Percentiles rank a stretch among this genome's conserved stretches.
phyloP scores from a whole-genome alignment of 1,140 invertebrate genomes.

The Mesaphorura yosii region DNA sequence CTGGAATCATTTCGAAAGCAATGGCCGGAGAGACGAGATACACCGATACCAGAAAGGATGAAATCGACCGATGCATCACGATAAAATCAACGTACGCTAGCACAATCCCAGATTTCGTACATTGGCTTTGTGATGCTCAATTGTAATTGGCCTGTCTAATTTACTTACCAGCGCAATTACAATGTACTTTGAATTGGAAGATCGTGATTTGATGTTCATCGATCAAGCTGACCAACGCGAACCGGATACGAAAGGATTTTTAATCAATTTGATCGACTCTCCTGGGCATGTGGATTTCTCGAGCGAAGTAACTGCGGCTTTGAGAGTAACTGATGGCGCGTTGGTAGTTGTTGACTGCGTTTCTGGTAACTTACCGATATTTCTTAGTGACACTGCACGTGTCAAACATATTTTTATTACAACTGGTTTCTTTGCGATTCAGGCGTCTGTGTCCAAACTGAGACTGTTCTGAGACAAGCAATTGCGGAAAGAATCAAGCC shows the following conservation, averaged over 20 bases:
- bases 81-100: constrained; percentile 97
- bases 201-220: constrained; percentile 83
- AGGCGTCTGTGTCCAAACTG: constrained; percentile 99
- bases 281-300: constrained; percentile 99
- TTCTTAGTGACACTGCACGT: too few species aligned
- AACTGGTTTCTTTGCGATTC: too few species aligned
- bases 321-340: constrained; percentile 97
- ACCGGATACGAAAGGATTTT: constrained; percentile 83
- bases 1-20: constrained; percentile 96
- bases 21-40: constrained; percentile 98
- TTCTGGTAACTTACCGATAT: constrained; percentile 78
- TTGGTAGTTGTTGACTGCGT: constrained; percentile 98
- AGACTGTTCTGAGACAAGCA: constrained; percentile 96
- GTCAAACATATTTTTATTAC: background rate
- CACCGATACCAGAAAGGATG: constrained; percentile 98
- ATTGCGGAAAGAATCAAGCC: constrained; percentile 98
- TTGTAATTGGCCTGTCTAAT: too few species aligned
- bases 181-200: constrained; percentile 91
- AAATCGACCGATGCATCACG: constrained; percentile 98
- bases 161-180: constrained; percentile 98
- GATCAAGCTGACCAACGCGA: constrained; percentile 76
- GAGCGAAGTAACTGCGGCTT: constrained; percentile 94
- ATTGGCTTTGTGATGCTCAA: too few species aligned
- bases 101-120: background rate
- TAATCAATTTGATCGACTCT: constrained; percentile 98